A percentile compares a stretch with the other conserved stretches of the same genome.
Conservation (phyloP, 2,888 invertebrate species). For the Sinhomidia bicolor region DNA sequence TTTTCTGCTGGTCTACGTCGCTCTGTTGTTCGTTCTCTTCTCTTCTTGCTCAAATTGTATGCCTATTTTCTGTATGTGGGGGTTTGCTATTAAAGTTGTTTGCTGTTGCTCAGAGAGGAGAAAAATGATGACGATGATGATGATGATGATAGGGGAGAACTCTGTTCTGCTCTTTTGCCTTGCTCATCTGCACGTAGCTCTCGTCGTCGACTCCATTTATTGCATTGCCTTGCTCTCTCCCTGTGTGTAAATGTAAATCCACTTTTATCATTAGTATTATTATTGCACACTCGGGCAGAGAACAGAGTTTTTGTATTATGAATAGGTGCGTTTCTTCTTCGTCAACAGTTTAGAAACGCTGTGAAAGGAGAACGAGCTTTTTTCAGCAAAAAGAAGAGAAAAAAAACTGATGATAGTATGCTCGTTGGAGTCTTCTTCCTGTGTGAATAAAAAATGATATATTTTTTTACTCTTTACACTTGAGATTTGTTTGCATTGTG, state of each 20-base stretch:
- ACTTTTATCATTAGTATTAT: conserved; percentile 9
- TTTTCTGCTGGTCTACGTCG: background rate
- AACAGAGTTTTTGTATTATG: background rate
- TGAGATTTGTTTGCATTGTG: conserved; percentile 16
- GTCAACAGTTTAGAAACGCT: background rate
- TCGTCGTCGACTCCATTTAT: background rate
- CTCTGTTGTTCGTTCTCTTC: background rate
- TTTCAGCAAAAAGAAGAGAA: background rate
- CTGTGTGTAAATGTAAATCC: background rate
- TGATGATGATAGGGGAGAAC: conserved; percentile 8
- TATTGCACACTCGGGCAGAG: conserved; percentile 7
- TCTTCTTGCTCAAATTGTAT: background rate
- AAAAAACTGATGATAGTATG: background rate
- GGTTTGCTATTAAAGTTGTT: conserved; percentile 29
- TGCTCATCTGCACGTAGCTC: conserved; percentile 43
- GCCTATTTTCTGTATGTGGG: conserved; percentile 16
- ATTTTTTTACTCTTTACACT: background rate
- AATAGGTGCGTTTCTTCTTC: conserved; percentile 8
- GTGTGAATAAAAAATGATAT: conserved; percentile 36
- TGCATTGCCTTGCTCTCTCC: background rate
- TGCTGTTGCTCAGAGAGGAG: conserved; percentile 9
- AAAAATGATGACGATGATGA: background rate
- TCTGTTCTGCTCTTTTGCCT: background rate
- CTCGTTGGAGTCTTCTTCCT: conserved; percentile 4
- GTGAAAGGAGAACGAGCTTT: background rate